Base-by-base conservation (phyloP, 2,797 vertebrate genomes). In the Benthosema pterotum region DNA sequence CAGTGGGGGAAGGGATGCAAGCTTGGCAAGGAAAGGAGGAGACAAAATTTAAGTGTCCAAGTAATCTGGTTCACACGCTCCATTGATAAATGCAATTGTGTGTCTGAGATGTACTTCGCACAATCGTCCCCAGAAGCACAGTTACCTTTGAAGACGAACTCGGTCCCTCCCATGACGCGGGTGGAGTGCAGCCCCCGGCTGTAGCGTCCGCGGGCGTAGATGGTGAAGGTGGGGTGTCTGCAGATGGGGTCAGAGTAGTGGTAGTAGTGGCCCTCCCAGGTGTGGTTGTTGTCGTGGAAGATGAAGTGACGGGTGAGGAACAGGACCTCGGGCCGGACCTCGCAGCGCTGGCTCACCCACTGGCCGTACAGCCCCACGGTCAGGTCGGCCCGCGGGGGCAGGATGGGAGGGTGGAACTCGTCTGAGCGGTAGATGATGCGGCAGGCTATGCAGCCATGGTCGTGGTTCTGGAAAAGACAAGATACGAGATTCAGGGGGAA, bases 231-330 rank as follows among this genome's bases (percentile, higher is more conserved):
- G 45, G 96, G 96, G 80, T 98, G 96, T 77, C 96, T 97, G 82
- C 97, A 99, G 83, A 96, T 89, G 0, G 97, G 97, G 87, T 99
- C 97, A 0, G 97, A 95, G 89, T 96, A 99, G 89, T 99, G 97
- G 87, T 96, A 96, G 87, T 99, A 99, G 87, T 95, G 93, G 0
- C 97, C 97, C 77, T 99, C 97, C 97, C 97, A 99, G 48, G 96
- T 98, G 85, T 96, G 94, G 85, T 98, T 97, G 85, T 96, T 95
- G 88, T 97, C 94, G 0, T 99, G 95, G 91, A 99, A 99, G 87
- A 97, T 82, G 86, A 99, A 99, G 88, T 99, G 96, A 2, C 97
- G 93, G 0, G 97, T 98, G 75, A 99, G 95, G 89, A 99, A 99
- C 72, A 99, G 95, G 25, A 97, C 96, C 79, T 97, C 97, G 0